Conservation (phyloP, 2,113 vertebrate genomes). For the Dipodomys ordii region DNA sequence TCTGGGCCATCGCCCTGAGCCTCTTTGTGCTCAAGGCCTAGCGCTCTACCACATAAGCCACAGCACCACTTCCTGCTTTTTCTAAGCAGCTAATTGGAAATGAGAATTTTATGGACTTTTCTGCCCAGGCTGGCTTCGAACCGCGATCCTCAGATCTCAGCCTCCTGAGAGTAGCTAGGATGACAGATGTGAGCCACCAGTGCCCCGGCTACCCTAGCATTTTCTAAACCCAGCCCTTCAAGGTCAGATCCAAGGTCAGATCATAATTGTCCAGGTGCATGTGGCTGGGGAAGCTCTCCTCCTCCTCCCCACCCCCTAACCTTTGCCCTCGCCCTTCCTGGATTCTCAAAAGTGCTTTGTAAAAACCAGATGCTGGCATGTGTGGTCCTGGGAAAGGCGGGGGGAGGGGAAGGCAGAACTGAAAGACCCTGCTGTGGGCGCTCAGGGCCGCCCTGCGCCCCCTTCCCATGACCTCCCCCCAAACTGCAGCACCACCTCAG, state of each 20-base stretch:
- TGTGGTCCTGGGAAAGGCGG: no score
- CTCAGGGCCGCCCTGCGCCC: neutral
- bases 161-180: no score
- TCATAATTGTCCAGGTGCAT: fast-evolving
- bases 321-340: neutral
- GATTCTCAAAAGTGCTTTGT: neutral
- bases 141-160: no score
- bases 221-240: neutral
- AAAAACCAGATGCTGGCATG: neutral
- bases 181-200: no score
- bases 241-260: fast-evolving
- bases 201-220: neutral
- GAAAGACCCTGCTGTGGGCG: no score
- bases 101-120: no score
- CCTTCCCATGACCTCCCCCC: neutral
- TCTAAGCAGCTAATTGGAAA: no score
- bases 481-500: neutral
- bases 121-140: no score
- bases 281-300: neutral
- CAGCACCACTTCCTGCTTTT: neutral
- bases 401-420: neutral
- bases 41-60: neutral
- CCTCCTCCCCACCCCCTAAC: neutral
- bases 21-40: neutral
- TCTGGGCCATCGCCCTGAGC: neutral